These are phyloP conservation scores for Scolanthus callimorphus DNA, from an alignment of 92 coral and sea anemone genomes.

Conservation along the genomic window DNA sequence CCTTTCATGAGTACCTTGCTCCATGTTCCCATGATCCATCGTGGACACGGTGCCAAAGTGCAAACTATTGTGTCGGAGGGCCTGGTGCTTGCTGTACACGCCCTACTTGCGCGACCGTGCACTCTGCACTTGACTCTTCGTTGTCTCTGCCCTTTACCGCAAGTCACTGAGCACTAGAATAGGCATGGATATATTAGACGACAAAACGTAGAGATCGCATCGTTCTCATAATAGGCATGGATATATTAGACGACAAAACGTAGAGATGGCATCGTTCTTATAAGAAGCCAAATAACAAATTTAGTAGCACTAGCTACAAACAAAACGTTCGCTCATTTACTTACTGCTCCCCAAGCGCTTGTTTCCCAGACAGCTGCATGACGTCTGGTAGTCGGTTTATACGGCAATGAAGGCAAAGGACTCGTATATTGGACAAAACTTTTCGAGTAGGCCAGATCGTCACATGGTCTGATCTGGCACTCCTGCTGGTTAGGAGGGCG, in stretches of 20 bases:
- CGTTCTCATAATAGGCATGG: too few species aligned
- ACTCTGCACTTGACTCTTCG: slow-evolving; percentile 51
- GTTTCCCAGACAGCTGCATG: slow-evolving; percentile 50
- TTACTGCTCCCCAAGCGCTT: slow-evolving; percentile 73
- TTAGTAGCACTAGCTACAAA: too few species aligned
- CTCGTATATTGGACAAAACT: neutral
- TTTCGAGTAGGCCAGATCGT: neutral
- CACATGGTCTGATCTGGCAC: slow-evolving; percentile 69
- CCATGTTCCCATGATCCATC: slow-evolving; percentile 64
- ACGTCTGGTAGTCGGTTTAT: slow-evolving; percentile 4
- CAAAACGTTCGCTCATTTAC: neutral
- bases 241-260: too few species aligned
- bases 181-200: too few species aligned
- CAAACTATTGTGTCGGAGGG: slow-evolving; percentile 46
- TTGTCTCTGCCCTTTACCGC: slow-evolving; percentile 54
- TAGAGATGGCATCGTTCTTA: too few species aligned
- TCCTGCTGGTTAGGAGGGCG: slow-evolving; percentile 50
- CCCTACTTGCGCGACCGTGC: slow-evolving; percentile 19
- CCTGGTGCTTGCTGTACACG: slow-evolving; percentile 29
- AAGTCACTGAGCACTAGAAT: slow-evolving; percentile 82
- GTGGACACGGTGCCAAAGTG: slow-evolving; percentile 57
- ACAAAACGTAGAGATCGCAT: too few species aligned
- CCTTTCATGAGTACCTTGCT: slow-evolving; percentile 54
- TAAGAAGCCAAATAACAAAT: too few species aligned
- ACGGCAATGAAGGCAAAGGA: neutral